Percentiles rank a stretch among this genome's conserved stretches.
Conservation (phyloP, 2,797 vertebrate genomes). For the Manis javanica region DNA sequence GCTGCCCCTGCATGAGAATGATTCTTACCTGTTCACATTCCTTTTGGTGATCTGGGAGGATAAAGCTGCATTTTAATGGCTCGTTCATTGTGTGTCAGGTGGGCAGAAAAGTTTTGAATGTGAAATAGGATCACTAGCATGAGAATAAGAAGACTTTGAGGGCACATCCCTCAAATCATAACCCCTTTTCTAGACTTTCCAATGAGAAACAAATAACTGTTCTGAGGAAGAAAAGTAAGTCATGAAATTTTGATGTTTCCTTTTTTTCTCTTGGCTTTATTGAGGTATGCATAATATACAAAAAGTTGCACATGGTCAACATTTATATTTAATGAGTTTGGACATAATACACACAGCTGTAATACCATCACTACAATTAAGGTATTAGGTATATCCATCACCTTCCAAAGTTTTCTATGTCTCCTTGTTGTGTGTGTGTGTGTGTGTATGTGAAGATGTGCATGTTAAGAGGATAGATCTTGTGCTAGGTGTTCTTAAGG, state of each 20-base stretch:
- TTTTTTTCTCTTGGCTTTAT: background rate
- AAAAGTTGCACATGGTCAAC: background rate
- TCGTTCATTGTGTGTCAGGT: background rate
- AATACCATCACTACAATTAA: background rate
- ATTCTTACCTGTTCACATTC: background rate
- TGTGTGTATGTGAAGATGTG: background rate
- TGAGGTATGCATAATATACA: background rate
- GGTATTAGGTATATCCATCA: background rate
- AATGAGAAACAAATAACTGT: background rate
- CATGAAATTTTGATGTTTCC: background rate
- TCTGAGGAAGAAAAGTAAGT: background rate
- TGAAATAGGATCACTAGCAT: background rate
- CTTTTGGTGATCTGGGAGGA: background rate
- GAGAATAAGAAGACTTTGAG: background rate
- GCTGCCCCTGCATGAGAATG: background rate
- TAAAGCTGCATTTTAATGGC: background rate
- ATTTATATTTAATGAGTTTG: background rate
- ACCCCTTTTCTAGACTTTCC: background rate
- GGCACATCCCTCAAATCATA: fast-evolving
- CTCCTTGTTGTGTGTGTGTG: background rate
- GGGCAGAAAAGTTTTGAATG: background rate
- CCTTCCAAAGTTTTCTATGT: background rate
- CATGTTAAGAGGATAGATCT: too few relatives aligned
- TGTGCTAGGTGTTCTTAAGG: background rate
- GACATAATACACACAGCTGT: background rate